A percentile compares a stretch with the other conserved stretches of the same genome.
Conservation (phyloP, 2,797 vertebrate genomes). For the Takifugu ocellatus region DNA sequence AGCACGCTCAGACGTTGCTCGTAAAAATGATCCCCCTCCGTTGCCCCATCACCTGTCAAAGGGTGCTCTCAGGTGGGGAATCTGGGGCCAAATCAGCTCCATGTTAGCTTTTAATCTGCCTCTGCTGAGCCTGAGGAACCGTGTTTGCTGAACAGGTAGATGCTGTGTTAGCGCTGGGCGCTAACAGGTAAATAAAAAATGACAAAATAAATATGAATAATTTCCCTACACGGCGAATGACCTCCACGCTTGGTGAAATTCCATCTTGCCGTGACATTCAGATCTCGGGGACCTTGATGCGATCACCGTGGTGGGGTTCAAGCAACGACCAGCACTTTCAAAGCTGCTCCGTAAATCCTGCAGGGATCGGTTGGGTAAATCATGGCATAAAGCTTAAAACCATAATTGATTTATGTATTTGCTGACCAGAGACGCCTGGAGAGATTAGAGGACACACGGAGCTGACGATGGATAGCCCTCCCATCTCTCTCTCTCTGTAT, state of each 20-base stretch:
- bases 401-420: constrained; percentile 85
- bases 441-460: constrained; percentile 70
- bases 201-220: no score
- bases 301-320: no score
- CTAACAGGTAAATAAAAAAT: neutral
- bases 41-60: constrained; percentile 58
- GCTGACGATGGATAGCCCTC: constrained; percentile 72
- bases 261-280: constrained; percentile 43
- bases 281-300: neutral
- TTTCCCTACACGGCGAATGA: no score
- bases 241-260: no score
- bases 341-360: constrained; percentile 75
- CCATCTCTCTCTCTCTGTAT: neutral
- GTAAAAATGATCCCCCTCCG: constrained; percentile 32
- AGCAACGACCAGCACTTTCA: constrained; percentile 60
- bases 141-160: no score
- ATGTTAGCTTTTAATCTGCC: constrained; percentile 19
- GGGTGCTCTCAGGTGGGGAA: constrained; percentile 52
- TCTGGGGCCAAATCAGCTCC: constrained; percentile 25
- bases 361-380: constrained; percentile 80
- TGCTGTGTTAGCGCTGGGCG: constrained; percentile 13
- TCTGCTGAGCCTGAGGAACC: no score
- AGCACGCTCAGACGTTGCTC: constrained; percentile 62
- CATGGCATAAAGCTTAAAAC: constrained; percentile 80
- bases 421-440: constrained; percentile 76